Percentiles rank a stretch among this genome's conserved stretches.
These are phyloP conservation scores for Calonectris borealis DNA, from an alignment of 2,113 vertebrate species.

Conservation along the genomic window DNA sequence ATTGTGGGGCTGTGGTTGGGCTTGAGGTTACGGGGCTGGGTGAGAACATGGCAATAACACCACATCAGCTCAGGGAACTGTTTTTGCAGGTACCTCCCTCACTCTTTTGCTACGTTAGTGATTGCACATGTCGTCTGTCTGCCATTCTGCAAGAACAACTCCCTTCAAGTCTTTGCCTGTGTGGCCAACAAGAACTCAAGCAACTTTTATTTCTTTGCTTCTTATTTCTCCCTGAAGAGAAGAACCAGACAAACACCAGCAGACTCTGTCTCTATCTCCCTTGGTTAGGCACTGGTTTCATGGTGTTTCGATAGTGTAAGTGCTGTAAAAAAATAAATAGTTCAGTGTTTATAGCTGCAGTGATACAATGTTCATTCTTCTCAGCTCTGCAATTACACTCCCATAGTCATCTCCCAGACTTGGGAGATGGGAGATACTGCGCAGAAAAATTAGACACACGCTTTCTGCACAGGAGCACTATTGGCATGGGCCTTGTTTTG, in stretches of 20 bases:
- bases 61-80: background rate
- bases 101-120: background rate
- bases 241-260: background rate
- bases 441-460: background rate
- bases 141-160: background rate
- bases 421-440: slow-evolving; percentile 18
- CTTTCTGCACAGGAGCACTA: background rate
- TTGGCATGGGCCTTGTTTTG: background rate
- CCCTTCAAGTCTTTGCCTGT: background rate
- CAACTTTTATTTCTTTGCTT: background rate
- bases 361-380: slow-evolving; percentile 47
- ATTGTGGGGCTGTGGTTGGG: background rate
- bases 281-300: background rate
- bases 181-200: background rate
- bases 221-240: background rate
- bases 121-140: background rate
- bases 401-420: background rate
- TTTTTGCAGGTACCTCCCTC: background rate
- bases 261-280: background rate
- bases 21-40: background rate
- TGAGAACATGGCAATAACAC: background rate
- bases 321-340: background rate
- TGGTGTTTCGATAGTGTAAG: background rate
- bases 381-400: slow-evolving; percentile 19
- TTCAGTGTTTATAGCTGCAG: background rate